phyloP scores from a whole-genome alignment of 2,888 invertebrate genomes.

The Notocelia uddmanniana region DNA sequence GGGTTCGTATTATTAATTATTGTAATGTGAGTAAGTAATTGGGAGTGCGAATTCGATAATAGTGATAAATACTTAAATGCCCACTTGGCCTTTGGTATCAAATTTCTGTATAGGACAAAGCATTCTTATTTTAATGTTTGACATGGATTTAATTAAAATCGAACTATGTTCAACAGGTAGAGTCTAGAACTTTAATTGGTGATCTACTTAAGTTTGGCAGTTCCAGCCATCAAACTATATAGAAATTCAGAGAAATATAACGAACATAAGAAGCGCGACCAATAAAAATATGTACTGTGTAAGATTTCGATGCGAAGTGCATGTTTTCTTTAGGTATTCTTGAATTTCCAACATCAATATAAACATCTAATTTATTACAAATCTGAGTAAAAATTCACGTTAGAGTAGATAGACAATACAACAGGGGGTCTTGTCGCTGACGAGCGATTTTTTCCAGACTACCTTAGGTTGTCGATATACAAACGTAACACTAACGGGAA shows the following conservation, averaged over 20 bases:
- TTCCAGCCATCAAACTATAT: too few relatives aligned
- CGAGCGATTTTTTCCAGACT: neutral
- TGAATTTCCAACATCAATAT: neutral
- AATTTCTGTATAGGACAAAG: neutral
- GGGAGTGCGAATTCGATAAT: constrained; percentile 12
- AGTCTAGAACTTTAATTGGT: too few relatives aligned
- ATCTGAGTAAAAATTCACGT: too few relatives aligned
- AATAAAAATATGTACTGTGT: neutral
- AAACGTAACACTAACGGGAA: neutral
- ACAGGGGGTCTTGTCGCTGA: neutral
- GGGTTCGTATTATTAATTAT: constrained; percentile 27
- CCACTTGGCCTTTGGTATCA: neutral
- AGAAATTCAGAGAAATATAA: too few relatives aligned
- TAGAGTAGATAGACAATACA: neutral
- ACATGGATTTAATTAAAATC: neutral
- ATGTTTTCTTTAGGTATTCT: neutral
- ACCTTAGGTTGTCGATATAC: neutral
- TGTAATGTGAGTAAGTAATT: constrained; percentile 29
- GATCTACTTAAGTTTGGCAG: too few relatives aligned
- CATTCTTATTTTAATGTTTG: neutral
- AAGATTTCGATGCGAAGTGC: neutral
- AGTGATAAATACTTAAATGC: constrained; percentile 3
- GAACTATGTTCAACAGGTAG: neutral
- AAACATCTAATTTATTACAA: too few relatives aligned
- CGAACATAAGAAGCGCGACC: neutral